phyloP scores from a whole-genome alignment of 2,797 vertebrate genomes.

The Eulemur mongoz region DNA sequence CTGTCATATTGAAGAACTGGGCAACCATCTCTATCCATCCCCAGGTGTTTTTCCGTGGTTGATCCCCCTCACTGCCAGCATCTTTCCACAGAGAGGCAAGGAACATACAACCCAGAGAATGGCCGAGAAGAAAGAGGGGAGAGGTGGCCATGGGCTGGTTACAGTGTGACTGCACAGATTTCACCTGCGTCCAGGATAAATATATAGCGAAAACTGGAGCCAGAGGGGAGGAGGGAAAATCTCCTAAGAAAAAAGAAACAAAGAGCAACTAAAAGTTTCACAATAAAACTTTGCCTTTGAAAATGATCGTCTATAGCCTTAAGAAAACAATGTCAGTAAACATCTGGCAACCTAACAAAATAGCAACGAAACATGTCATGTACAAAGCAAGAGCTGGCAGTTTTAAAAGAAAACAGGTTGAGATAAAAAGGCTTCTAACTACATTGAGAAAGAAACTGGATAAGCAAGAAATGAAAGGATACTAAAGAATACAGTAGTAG shows the following conservation, averaged over 20 bases:
- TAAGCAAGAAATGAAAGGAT: neutral
- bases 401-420: neutral
- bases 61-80: accelerated
- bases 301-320: neutral
- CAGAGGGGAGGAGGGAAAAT: neutral
- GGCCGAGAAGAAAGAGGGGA: neutral
- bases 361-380: neutral
- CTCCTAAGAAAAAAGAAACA: neutral
- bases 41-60: accelerated
- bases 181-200: neutral
- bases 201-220: neutral
- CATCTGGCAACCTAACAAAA: neutral
- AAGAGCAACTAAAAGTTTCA: neutral
- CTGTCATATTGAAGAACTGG: neutral
- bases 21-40: too few species aligned
- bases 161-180: neutral
- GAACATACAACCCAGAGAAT: neutral
- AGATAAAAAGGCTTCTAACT: neutral
- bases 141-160: accelerated
- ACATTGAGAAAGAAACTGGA: neutral
- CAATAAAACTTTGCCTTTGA: neutral
- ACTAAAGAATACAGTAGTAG: neutral
- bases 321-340: neutral
- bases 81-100: neutral
- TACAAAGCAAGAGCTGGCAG: neutral